Evolutionary conservation across 1,140 invertebrate species (phyloP).

Genomic region (Lysiphlebus fabarum): DNA sequence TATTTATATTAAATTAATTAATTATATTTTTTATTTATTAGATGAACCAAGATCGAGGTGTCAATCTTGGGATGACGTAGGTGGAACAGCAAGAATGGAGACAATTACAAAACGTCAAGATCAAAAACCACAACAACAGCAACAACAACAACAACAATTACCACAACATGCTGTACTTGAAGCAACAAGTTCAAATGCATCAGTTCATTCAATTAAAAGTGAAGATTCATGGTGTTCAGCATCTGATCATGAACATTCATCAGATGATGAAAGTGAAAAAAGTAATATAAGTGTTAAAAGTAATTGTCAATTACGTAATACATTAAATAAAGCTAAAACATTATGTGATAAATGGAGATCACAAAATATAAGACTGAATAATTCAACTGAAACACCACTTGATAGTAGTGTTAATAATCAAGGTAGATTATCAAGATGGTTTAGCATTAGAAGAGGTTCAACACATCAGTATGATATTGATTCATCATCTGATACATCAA

Average conservation of each 20-base stretch:
- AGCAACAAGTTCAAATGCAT: conserved; percentile 46
- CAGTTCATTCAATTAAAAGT: conserved; percentile 55
- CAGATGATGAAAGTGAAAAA: conserved; percentile 63
- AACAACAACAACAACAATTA: conserved; percentile 40
- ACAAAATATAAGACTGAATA: conserved; percentile 49
- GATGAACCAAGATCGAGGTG: conserved; percentile 61
- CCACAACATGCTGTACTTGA: conserved; percentile 46
- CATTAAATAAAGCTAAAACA: conserved; percentile 66
- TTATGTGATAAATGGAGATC: conserved; percentile 69
- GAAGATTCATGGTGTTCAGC: conserved; percentile 62
- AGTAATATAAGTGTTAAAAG: conserved; percentile 61
- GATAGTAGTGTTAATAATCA: conserved; percentile 58
- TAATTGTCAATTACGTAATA: conserved; percentile 66
- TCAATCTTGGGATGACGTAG: conserved; percentile 61
- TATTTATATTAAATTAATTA: background rate
- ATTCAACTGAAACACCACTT: conserved; percentile 45
- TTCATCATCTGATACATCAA: conserved; percentile 43
- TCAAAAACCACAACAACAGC: conserved; percentile 37
- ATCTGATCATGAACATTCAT: conserved; percentile 62
- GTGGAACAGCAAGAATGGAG: conserved; percentile 46
- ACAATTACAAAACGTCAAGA: conserved; percentile 45
- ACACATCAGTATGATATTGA: conserved; percentile 75
- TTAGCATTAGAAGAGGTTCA: conserved; percentile 76
- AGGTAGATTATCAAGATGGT: conserved; percentile 75
- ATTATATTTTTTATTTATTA: conserved; percentile 35